phyloP scores from a whole-genome alignment of 53 echinoderm and acorn worm species.

The Paracentrotus lividus region DNA sequence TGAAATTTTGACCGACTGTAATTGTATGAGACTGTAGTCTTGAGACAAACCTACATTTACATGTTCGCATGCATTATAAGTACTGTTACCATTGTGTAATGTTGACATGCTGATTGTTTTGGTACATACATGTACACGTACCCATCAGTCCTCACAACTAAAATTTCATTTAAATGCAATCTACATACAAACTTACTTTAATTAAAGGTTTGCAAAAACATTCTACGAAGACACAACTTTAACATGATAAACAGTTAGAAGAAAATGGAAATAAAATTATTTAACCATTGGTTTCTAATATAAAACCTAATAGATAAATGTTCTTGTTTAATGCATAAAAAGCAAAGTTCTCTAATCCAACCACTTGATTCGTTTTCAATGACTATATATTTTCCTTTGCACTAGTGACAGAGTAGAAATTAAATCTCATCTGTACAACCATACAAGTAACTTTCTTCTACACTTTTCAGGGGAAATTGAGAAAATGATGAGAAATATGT shows the following conservation, averaged over 20 bases:
- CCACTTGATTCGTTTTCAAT: not conserved
- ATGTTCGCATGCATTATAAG: too few species aligned
- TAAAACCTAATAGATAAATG: not conserved
- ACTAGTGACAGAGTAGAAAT: not conserved
- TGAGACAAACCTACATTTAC: too few species aligned
- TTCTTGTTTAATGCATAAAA: not conserved
- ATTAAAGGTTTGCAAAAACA: not conserved
- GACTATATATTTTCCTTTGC: not conserved
- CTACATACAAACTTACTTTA: too few species aligned
- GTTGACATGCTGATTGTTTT: too few species aligned
- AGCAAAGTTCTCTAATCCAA: not conserved
- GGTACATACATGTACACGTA: too few species aligned
- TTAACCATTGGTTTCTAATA: too few species aligned
- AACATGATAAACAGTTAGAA: not conserved
- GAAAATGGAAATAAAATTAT: not conserved
- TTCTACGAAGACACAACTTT: not conserved
- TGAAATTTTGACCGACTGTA: not conserved
- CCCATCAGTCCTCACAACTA: too few species aligned
- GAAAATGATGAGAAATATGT: too few species aligned
- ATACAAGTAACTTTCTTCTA: not conserved
- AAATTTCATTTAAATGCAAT: too few species aligned
- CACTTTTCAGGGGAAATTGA: not conserved
- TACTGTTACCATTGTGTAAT: too few species aligned
- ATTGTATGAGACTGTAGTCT: not conserved
- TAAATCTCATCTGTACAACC: not conserved